Base-by-base conservation (phyloP, 2,797 vertebrate genomes). In the Characodon lateralis region DNA sequence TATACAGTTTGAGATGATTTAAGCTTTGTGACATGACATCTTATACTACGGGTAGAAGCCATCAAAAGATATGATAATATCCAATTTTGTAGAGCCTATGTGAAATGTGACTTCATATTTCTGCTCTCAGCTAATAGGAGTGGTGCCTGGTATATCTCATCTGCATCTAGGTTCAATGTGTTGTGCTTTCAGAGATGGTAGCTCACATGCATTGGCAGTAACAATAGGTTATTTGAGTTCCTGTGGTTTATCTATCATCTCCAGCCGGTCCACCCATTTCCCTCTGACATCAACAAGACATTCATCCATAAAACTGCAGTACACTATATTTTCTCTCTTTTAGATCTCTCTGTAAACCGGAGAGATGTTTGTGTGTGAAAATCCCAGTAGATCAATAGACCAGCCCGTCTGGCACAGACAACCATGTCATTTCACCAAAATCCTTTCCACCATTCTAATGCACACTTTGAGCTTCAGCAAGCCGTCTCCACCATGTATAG, bases 41-140 rank as follows among this genome's bases (percentile, higher is more conserved):
- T 31, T 28, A 31, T 28, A 5, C 26, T 16, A 35, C 3, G 10
- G 48, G 12, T 14, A 50, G 9, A 50, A 50, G 48, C 12, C 28
- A 31, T 31, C 28, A 65, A 35, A 10, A 71, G 26, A 71, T 51
- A 6, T 74, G 73, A 71, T 78, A 80, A 81, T 1, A 65, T 50
- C 35, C n/a, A 65, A 9, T 58, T 58, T 10, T 58, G 55, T 8
- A 58, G 24, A 58, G 22, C 6, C 24, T 22, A 10, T n/a, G 2
- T 58, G 7, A 58, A n/a, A 10, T 24, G 22, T 58, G 55, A 58
- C 55, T 58, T 58, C 24, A n/a, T 58, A 8, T 2, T 53, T 22
- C 24, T n/a, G 24, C 2, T 58, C 8, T 58, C 2, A 58, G 8
- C 24, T 58, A 58, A n/a, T 5, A 53, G 18, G 50, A 51, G 5